A percentile compares a stretch with the other conserved stretches of the same genome.
Evolutionary conservation across 2,113 vertebrate species (phyloP).

Genomic region (Echinops telfairi): DNA sequence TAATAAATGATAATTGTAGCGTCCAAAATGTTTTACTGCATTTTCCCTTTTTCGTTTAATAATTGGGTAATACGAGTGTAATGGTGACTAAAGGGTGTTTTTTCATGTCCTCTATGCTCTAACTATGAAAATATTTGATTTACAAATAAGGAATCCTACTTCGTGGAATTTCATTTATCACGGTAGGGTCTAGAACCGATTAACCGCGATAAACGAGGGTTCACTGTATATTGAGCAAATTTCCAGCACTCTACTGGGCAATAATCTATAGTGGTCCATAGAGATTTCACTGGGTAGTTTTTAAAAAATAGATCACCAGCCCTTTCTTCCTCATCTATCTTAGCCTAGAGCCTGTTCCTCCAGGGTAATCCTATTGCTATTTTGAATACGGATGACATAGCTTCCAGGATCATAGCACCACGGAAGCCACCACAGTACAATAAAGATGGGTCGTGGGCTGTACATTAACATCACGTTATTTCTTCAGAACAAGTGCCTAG

Average conservation of each 20-base stretch:
- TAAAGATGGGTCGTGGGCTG: neutral
- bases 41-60: too few species aligned
- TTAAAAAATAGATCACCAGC: neutral
- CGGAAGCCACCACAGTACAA: neutral
- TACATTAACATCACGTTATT: neutral
- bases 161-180: too few species aligned
- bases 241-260: neutral
- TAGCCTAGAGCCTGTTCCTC: neutral
- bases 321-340: neutral
- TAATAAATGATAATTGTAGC: too few species aligned
- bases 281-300: neutral
- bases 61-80: too few species aligned
- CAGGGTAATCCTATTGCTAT: neutral
- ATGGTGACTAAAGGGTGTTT: too few species aligned
- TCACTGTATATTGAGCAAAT: neutral
- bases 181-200: too few species aligned
- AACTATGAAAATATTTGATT: too few species aligned
- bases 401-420: neutral
- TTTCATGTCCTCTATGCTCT: too few species aligned
- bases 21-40: too few species aligned
- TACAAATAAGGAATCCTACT: too few species aligned
- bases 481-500: neutral
- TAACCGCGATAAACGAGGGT: too few species aligned
- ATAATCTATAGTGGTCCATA: neutral
- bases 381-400: neutral